Conservation (phyloP, 2,113 vertebrate species). For the Mandrillus leucophaeus region DNA sequence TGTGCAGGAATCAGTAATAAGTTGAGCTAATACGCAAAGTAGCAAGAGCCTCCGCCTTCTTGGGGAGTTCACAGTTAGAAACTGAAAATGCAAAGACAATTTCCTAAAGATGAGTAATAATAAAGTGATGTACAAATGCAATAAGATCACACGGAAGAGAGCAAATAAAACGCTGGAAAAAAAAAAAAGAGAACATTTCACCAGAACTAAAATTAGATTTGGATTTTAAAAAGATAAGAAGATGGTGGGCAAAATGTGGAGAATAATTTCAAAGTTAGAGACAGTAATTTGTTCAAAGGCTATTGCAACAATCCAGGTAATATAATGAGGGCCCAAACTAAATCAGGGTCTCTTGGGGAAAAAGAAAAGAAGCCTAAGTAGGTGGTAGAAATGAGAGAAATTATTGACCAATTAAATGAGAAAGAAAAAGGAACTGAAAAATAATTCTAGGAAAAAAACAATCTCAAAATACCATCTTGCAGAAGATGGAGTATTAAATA, state of each 20-base stretch:
- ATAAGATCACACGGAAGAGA: neutral
- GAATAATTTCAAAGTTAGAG: neutral
- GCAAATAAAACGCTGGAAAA: neutral
- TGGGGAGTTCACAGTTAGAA: neutral
- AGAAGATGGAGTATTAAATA: neutral
- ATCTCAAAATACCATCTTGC: neutral
- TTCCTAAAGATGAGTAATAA: neutral
- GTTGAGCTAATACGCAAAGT: neutral
- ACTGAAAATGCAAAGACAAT: neutral
- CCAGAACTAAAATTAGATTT: neutral
- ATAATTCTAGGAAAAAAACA: neutral
- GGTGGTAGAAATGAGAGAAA: neutral
- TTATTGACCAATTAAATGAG: neutral
- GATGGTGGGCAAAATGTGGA: neutral
- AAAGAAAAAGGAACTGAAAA: neutral
- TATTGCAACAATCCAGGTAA: neutral
- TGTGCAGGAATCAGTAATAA: neutral
- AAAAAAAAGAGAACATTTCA: neutral
- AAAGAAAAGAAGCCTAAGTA: neutral
- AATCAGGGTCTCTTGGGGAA: neutral
- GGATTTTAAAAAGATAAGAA: neutral
- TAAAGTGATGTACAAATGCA: neutral
- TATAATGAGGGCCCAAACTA: neutral
- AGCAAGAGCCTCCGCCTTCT: neutral
- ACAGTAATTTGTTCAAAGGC: neutral